A percentile compares a stretch with the other conserved stretches of the same genome.
Conservation (phyloP, 2,888 invertebrate species). For the Caenorhabditis becei region DNA sequence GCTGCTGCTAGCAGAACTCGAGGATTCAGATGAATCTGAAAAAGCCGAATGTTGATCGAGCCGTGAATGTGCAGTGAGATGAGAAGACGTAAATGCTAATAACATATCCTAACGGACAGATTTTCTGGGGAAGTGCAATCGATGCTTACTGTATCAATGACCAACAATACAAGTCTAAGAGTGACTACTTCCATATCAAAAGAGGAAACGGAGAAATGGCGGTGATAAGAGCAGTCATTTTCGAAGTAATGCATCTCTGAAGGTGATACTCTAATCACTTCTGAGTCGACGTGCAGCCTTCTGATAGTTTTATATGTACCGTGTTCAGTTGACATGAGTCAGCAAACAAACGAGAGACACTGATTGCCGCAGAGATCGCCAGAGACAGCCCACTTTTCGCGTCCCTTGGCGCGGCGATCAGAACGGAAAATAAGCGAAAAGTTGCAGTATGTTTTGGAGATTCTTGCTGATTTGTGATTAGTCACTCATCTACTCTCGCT, state of each 20-base stretch:
- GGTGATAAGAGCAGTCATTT: background rate
- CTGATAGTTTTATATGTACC: background rate
- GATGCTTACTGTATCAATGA: background rate
- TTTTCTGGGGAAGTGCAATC: too few species aligned
- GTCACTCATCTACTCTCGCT: slow-evolving; percentile 9
- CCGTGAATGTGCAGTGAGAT: too few species aligned
- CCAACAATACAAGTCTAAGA: background rate
- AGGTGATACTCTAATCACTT: background rate
- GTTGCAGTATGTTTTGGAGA: slow-evolving; percentile 3
- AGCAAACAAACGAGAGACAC: background rate
- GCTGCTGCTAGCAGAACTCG: background rate
- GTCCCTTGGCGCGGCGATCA: background rate
- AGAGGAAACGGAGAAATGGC: background rate
- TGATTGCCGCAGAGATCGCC: background rate
- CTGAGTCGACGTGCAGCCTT: background rate
- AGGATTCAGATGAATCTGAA: background rate
- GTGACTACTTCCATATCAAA: background rate
- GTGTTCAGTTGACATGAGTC: background rate
- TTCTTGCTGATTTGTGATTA: slow-evolving; percentile 3
- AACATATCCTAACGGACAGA: too few species aligned
- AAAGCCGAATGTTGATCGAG: too few species aligned
- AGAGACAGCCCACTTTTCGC: background rate
- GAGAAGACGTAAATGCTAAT: too few species aligned
- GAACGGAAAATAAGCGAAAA: background rate
- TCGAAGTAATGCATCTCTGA: background rate